These are phyloP conservation scores for Formica aserva DNA, from an alignment of 2,888 invertebrate species.

Conservation along the genomic window DNA sequence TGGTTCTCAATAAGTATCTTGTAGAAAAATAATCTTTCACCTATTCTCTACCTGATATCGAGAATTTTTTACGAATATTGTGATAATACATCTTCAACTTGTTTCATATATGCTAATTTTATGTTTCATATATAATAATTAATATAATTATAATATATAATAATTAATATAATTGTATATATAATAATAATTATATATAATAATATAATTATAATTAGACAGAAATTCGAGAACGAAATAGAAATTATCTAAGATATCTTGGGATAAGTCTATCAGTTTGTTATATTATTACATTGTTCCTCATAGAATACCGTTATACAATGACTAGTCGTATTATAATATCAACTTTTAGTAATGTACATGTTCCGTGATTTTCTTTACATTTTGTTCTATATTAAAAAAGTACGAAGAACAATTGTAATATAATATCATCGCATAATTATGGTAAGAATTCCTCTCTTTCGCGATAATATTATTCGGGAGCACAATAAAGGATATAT, in stretches of 20 bases:
- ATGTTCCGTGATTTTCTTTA: not conserved
- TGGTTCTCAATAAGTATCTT: slow-evolving; percentile 70
- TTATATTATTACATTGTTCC: not conserved
- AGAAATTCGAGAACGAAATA: slow-evolving; percentile 20
- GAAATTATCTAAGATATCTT: slow-evolving; percentile 39
- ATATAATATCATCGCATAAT: not conserved
- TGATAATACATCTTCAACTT: not conserved
- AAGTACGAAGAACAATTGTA: not conserved
- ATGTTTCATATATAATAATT: not conserved
- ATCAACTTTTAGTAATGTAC: not conserved
- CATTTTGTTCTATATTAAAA: not conserved
- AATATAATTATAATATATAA: not conserved
- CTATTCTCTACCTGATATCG: not conserved
- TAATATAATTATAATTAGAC: slow-evolving; percentile 15
- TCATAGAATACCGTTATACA: not conserved
- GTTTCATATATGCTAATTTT: not conserved
- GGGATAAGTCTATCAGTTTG: not conserved
- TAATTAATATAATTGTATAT: not conserved
- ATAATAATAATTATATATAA: too few species aligned
- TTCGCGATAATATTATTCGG: not conserved
- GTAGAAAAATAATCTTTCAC: slow-evolving; percentile 17
- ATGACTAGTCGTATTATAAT: slow-evolving; percentile 1
- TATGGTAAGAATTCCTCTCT: slow-evolving; percentile 16
- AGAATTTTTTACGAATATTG: not conserved
- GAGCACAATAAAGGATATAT: slow-evolving; percentile 6